Evolutionary conservation across 2,888 invertebrate species (phyloP), one percentile per base, ranked within the genome.

Genomic region (Nemotelus nigrinus): DNA sequence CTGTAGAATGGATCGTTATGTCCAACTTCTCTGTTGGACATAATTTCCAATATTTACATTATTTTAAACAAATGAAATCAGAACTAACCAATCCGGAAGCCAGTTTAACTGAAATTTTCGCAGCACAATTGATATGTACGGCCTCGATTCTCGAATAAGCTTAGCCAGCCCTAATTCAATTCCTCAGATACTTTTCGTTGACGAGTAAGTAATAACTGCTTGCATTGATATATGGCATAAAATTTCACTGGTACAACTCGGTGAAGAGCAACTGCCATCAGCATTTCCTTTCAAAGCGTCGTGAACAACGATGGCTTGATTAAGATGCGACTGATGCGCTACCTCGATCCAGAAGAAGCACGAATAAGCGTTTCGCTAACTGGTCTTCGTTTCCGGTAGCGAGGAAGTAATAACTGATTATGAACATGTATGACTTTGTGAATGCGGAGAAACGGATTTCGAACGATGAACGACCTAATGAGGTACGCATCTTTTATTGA

Each of bases 401-500:
- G 65, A 65, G 65, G 65, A 65, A 65, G 65, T 45, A 45, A 47
- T 65, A 65, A 65, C 45, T 45, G 65, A 65, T 65, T 65, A 65
- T 65, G 65, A 45, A 45, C 65, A 45, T 10, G n/a, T 65, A 2
- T 65, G 47, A 47, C 47, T 58, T 58, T 25, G 58, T 25, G 25
- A 58, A 25, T 7, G 58, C 58, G 58, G 25, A 58, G 58, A 58
- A 58, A 58, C 25, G 50, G 50, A 5, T 50, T 50, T 50, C 8
- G 50, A 50, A 50, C 8, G 6, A 8, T 5, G 5, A 5, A 50
- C 58, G n/a, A n/a, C 58, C 58, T n/a, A 58, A 58, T 58, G 58
- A 4, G 58, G 58, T 58, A n/a, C 5, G 25, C 58, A 58, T 58
- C 58, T 58, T 25, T 25, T 25, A 25, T 25, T 25, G 25, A 25